phyloP scores from a whole-genome alignment of 2,888 invertebrate genomes.

The Cordylochernes scorpioides region DNA sequence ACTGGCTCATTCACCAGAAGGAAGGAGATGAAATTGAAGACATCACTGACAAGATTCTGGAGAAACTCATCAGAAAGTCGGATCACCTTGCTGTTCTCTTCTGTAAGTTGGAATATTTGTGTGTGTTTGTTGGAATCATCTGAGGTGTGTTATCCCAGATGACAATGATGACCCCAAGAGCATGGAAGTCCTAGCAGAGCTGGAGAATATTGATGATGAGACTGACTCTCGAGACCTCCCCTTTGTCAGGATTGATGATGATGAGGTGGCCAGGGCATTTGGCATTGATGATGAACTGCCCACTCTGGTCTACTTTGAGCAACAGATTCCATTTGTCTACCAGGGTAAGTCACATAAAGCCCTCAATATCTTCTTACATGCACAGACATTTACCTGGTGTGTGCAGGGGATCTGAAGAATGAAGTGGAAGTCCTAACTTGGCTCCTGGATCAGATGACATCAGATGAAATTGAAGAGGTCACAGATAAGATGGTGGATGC shows the following conservation, averaged over 20 bases:
- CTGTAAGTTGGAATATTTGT: slow-evolving; percentile 35
- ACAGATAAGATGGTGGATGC: slow-evolving; percentile 54
- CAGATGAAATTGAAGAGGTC: slow-evolving; percentile 22
- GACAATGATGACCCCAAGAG: slow-evolving; percentile 54
- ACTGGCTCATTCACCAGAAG: slow-evolving; percentile 64
- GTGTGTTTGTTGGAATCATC: neutral
- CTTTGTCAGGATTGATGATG: slow-evolving; percentile 70
- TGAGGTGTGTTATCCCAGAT: slow-evolving; percentile 29
- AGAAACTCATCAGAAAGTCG: slow-evolving; percentile 60
- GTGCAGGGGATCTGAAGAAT: slow-evolving; percentile 48
- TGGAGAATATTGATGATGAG: slow-evolving; percentile 82
- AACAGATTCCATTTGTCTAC: slow-evolving; percentile 64
- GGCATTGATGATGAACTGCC: slow-evolving; percentile 58
- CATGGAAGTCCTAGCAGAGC: slow-evolving; percentile 46
- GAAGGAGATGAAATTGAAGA: slow-evolving; percentile 73
- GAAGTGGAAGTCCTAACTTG: slow-evolving; percentile 84
- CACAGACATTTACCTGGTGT: neutral
- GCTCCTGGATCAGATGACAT: slow-evolving; percentile 49
- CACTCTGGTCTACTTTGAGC: slow-evolving; percentile 59
- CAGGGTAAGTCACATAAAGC: slow-evolving; percentile 35
- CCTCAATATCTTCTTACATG: neutral
- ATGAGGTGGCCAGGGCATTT: slow-evolving; percentile 54
- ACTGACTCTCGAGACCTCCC: slow-evolving; percentile 75
- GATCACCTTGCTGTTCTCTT: slow-evolving; percentile 74
- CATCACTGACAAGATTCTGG: slow-evolving; percentile 44